A percentile compares a stretch with the other conserved stretches of the same genome.
Conservation (phyloP, 2,113 vertebrate species). For the Elaphurus davidianus region DNA sequence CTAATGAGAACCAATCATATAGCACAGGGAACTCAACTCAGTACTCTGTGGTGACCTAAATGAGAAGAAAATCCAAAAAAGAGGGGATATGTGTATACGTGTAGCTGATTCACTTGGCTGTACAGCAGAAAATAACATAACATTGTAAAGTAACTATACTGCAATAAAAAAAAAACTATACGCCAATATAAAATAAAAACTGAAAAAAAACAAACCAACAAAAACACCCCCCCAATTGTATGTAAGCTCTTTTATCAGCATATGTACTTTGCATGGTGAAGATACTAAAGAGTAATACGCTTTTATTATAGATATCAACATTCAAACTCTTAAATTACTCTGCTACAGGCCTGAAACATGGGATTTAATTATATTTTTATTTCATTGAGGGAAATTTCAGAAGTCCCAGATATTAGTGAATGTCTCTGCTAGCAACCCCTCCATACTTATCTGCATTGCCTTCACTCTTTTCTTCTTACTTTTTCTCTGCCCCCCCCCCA, state of each 20-base stretch:
- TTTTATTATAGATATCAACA: background rate
- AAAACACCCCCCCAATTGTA: background rate
- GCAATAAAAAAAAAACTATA: background rate
- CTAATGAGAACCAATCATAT: background rate
- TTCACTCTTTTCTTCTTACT: background rate
- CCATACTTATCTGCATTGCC: background rate
- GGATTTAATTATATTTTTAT: background rate
- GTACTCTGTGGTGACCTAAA: background rate
- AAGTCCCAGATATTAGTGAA: background rate
- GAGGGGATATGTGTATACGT: background rate
- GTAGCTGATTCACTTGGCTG: background rate
- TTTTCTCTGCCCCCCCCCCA: rapidly evolving
- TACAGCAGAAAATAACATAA: background rate
- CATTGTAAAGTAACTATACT: background rate
- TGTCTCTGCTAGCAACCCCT: background rate
- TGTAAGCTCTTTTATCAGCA: background rate
- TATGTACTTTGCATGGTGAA: background rate
- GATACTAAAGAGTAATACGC: background rate
- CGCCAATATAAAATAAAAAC: background rate
- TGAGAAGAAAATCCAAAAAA: background rate
- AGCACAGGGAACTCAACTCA: background rate
- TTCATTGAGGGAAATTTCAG: background rate
- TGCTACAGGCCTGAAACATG: background rate
- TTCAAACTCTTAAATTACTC: background rate
- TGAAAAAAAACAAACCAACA: background rate